Percentiles rank a stretch among this genome's conserved stretches.
Evolutionary conservation across 2,888 invertebrate species (phyloP).

Genomic region (Acanthoscelides obtectus): DNA sequence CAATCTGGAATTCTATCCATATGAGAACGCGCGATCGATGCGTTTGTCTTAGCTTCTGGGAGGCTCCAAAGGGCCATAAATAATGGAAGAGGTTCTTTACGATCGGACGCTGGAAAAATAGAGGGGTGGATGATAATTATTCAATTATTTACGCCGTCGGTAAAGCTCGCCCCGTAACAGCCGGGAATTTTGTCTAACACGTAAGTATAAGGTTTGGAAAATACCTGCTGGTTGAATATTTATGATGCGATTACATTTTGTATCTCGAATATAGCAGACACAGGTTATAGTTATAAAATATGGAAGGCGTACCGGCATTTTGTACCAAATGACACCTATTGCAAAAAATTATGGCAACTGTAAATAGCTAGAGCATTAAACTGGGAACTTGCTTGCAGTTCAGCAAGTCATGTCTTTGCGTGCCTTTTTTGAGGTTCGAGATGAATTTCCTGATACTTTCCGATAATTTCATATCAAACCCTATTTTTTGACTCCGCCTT

Average conservation of each 20-base stretch:
- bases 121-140: not conserved
- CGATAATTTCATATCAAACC: no score
- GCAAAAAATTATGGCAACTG: no score
- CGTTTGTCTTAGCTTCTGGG: not conserved
- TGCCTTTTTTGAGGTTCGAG: no score
- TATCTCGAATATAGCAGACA: not conserved
- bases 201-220: not conserved
- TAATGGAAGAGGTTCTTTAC: not conserved
- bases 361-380: no score
- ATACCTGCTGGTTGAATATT: not conserved
- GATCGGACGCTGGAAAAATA: not conserved
- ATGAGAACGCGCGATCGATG: not conserved
- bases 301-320: no score
- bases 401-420: no score
- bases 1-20: not conserved
- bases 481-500: no score
- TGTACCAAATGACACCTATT: no score
- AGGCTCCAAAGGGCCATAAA: not conserved
- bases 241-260: not conserved
- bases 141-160: not conserved
- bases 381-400: no score
- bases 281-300: no score
- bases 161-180: not conserved
- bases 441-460: no score
- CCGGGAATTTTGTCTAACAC: not conserved